Base-by-base conservation (phyloP, 2,797 vertebrate genomes). In the Onychomys leucogaster region DNA sequence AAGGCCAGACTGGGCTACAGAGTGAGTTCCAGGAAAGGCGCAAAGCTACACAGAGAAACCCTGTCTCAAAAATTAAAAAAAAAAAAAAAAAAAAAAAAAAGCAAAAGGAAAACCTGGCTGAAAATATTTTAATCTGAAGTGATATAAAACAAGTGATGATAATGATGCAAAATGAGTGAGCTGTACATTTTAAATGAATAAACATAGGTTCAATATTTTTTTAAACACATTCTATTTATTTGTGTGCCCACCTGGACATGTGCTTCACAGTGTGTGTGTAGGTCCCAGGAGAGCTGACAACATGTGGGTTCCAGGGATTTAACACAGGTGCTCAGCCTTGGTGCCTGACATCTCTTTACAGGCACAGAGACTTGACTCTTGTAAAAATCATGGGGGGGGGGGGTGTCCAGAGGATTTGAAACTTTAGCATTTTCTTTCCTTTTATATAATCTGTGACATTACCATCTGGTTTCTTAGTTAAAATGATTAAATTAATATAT, bases 81-180 rank as follows among this genome's bases (percentile, higher is more conserved):
- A n/a, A n/a, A n/a, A n/a, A n/a, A n/a, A n/a, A n/a, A n/a, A n/a
- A 43, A 6, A 43, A 43, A 43, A 67, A 90, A 80, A 77, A 93
- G 13, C 71, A 14, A 75, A 16, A 76, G 32, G 41, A 19, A 75
- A 55, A 90, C 13, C 16, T 43, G 29, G 46, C 41, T 87, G 55
- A 75, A 57, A 25, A 80, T 13, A 92, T 94, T 89, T 94, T 69
- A 91, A 91, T 96, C 25, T 89, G 46, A n/a, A 96, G 95, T 83
- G 41, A 93, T 55, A 69, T 37, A 89, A 87, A 91, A 10, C 41
- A 34, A 6, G 0, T 16, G 65, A 89, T 83, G 89, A 91, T 49
- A 49, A 49, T 77, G 29, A 92, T 73, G 16, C 5, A 78, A 95
- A 94, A 21, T 77, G 19, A 83, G 2, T 57, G 73, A 69, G 0